These are phyloP conservation scores for Marmota monax DNA, from an alignment of 2,113 vertebrate species.

Conservation along the genomic window DNA sequence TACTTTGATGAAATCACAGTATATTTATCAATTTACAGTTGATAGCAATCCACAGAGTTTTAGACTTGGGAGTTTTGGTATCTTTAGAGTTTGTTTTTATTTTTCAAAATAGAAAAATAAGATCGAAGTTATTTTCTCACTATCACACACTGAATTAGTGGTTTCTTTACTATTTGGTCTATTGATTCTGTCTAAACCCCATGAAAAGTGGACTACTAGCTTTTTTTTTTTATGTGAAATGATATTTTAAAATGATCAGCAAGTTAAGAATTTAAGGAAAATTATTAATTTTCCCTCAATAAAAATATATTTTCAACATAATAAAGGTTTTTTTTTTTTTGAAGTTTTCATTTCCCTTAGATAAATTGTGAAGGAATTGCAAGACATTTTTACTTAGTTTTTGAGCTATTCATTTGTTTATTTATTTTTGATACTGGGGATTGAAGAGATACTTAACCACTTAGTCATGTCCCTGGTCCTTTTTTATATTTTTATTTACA, in stretches of 20 bases:
- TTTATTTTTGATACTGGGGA: too few species aligned
- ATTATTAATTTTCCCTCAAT: neutral
- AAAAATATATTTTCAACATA: neutral
- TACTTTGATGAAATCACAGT: neutral
- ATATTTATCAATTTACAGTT: neutral
- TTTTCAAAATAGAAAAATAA: constrained; percentile 40
- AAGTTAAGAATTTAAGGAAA: constrained; percentile 2
- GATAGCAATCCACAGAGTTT: neutral
- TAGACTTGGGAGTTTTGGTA: neutral
- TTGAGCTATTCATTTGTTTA: too few species aligned
- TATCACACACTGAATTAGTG: neutral
- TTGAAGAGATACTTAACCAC: too few species aligned
- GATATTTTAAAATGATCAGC: neutral
- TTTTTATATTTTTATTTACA: too few species aligned
- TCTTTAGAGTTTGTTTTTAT: constrained; percentile 11
- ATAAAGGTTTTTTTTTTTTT: neutral
- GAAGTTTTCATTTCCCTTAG: neutral
- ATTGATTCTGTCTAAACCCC: neutral
- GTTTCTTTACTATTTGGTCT: neutral
- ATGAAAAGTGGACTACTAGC: neutral
- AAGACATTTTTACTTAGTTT: neutral
- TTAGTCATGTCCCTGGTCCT: too few species aligned
- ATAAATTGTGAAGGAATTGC: neutral
- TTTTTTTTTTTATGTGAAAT: constrained; percentile 22
- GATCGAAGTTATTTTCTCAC: neutral